These are phyloP conservation scores for Apostichopus japonicus DNA, from an alignment of 35 echinoderm and acorn worm genomes.

Conservation along the genomic window DNA sequence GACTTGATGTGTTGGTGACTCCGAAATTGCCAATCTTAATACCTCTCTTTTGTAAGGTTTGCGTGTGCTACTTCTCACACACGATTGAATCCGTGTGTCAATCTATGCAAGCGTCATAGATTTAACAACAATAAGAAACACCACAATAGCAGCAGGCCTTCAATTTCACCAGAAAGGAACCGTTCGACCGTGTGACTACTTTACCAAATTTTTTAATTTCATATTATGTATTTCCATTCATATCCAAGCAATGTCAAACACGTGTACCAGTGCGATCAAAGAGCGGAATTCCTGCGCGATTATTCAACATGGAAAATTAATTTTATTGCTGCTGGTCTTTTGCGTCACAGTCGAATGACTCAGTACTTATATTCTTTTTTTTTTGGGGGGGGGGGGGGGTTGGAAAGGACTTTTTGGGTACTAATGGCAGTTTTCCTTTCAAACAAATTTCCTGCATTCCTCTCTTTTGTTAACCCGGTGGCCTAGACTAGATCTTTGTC, in stretches of 20 bases:
- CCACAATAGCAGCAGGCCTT: background rate
- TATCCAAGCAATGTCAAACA: constrained; percentile 33
- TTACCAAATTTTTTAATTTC: constrained; percentile 7
- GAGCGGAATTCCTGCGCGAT: constrained; percentile 19
- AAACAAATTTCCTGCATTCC: background rate
- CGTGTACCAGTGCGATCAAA: background rate
- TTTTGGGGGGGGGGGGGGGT: background rate
- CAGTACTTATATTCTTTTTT: background rate
- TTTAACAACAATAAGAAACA: background rate
- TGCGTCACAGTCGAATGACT: background rate
- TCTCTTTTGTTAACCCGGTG: background rate
- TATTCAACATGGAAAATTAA: constrained; percentile 45
- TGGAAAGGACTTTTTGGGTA: background rate
- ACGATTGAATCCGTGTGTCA: background rate
- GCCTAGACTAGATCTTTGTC: background rate
- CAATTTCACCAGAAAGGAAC: background rate
- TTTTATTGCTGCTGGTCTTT: constrained; percentile 10
- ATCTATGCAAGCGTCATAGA: background rate
- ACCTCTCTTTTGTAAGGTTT: constrained; percentile 4
- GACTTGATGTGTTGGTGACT: background rate
- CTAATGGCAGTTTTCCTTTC: background rate
- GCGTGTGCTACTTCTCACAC: constrained; percentile 2
- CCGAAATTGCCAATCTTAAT: background rate
- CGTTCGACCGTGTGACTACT: background rate
- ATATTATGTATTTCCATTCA: background rate